These are phyloP conservation scores for Drosophila ironensis DNA, from an alignment of 1,140 invertebrate genomes.

Conservation along the genomic window DNA sequence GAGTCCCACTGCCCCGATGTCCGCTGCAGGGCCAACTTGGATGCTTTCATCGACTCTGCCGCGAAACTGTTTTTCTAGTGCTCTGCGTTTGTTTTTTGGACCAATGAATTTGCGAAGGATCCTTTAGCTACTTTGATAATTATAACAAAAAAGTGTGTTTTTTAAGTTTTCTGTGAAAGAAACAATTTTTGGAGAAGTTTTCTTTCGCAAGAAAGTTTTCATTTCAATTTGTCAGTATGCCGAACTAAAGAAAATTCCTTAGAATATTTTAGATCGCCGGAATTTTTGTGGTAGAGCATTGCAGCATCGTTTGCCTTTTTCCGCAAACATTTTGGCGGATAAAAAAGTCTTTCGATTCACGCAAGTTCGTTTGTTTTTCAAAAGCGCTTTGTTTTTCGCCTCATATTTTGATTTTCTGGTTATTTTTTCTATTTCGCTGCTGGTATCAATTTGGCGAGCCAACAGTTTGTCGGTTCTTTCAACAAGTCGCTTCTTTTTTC, in stretches of 20 bases:
- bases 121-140: too few species aligned
- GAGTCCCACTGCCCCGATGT: slow-evolving; percentile 17
- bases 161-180: too few species aligned
- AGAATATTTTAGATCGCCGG: too few species aligned
- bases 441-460: slow-evolving; percentile 21
- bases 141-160: too few species aligned
- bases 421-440: slow-evolving; percentile 22
- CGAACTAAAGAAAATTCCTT: too few species aligned
- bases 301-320: background rate
- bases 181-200: too few species aligned
- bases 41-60: slow-evolving; percentile 27
- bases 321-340: too few species aligned
- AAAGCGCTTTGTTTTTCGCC: slow-evolving; percentile 10
- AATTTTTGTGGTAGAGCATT: background rate
- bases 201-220: too few species aligned
- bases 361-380: slow-evolving; percentile 30
- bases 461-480: slow-evolving; percentile 33
- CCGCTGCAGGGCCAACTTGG: slow-evolving; percentile 38
- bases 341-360: too few species aligned
- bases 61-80: slow-evolving; percentile 10
- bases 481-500: slow-evolving; percentile 44
- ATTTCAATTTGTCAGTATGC: too few species aligned
- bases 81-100: background rate
- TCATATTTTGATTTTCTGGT: slow-evolving; percentile 20
- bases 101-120: too few species aligned